phyloP scores from a whole-genome alignment of 1,140 invertebrate species.

The Linepithema humile region DNA sequence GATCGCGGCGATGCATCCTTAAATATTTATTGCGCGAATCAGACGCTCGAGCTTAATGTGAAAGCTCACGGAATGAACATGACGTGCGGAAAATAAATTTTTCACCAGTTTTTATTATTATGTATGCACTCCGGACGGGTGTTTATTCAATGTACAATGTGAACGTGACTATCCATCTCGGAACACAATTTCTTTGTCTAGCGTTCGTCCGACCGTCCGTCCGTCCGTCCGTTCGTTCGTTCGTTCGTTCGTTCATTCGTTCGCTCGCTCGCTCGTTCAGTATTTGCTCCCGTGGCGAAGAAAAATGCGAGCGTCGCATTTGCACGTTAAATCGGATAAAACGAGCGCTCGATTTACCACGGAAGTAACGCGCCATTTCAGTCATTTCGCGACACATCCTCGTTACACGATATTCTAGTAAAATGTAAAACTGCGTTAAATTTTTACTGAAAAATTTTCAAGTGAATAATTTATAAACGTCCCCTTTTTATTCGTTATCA shows the following conservation, averaged over 20 bases:
- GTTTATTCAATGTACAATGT: conserved; percentile 57
- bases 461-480: conserved; percentile 7
- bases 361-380: conserved; percentile 54
- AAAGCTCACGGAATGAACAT: not conserved
- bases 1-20: conserved; percentile 24
- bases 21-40: conserved; percentile 43
- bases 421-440: conserved; percentile 20
- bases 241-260: conserved; percentile 7
- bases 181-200: conserved; percentile 51
- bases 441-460: conserved; percentile 12
- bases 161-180: conserved; percentile 58
- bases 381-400: conserved; percentile 44
- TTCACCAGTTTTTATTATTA: conserved; percentile 47
- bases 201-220: not conserved
- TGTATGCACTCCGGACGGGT: conserved; percentile 51
- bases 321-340: conserved; percentile 69
- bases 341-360: conserved; percentile 74
- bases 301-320: conserved; percentile 70
- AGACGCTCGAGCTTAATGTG: not conserved
- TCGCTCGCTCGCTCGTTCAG: conserved; percentile 20
- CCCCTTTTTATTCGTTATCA: not conserved
- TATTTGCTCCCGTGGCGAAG: conserved; percentile 61
- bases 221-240: too few species aligned
- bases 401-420: conserved; percentile 38
- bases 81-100: conserved; percentile 36